Base-by-base conservation (phyloP, 2,797 vertebrate species). In the Myripristis murdjan region DNA sequence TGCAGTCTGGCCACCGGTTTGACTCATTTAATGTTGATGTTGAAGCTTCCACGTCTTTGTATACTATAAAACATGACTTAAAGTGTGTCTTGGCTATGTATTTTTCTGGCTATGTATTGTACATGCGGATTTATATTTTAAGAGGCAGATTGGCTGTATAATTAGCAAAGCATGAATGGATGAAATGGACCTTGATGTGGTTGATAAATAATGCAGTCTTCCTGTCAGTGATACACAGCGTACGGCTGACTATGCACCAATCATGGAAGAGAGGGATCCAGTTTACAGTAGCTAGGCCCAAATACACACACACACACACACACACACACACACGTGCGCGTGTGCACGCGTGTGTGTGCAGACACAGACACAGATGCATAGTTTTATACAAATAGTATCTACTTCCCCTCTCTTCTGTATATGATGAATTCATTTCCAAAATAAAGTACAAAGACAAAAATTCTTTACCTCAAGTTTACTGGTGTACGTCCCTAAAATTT, bases 191-290 rank as follows among this genome's bases (percentile, higher is more conserved):
- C 79, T 85, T 79, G 75, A 83, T 85, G 85, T 70, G 71, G 84
- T 60, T 89, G 77, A 93, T 94, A 84, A 95, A 94, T 94, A 92
- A 95, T 94, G 91, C 83, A 94, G 52, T 55, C 80, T 94, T 93
- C 91, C 91, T 91, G 90, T 91, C 75, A 91, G 70, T 81, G 87
- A 92, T 92, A 89, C 71, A 60, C 63, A 67, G 49, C 47, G 56
- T 76, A 73, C 73, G 61, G 66, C 88, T 86, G 84, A 89, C 75
- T 82, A 28, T 79, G 87, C 84, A 89, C 78, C 64, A 64, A 44
- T 47, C 35, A 22, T n/a, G 48, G 65, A 73, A 71, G 64, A 64
- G 39, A 71, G 18, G 39, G 77, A 82, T 76, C 72, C 33, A 67
- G 26, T 70, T 81, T 52, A 64, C 5, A 22, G n/a, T 28, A 9